These are phyloP conservation scores for Phyllotreta cruciferae DNA, from an alignment of 2,888 invertebrate species.

Conservation along the genomic window DNA sequence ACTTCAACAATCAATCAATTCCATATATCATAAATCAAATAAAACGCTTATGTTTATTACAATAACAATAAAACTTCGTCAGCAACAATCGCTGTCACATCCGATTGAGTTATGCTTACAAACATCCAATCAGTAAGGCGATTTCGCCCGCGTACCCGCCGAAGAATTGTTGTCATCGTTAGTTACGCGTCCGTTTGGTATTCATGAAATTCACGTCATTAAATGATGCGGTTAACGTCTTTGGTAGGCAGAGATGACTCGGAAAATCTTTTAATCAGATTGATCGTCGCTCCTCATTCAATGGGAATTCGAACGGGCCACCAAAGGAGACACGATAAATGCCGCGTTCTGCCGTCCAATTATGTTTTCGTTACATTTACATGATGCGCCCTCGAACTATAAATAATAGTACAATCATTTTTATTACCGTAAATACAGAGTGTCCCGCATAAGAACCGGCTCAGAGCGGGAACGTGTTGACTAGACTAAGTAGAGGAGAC, in stretches of 20 bases:
- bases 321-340: conserved; percentile 24
- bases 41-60: conserved; percentile 18
- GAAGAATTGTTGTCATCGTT: conserved; percentile 28
- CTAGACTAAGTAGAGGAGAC: too few species aligned
- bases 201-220: conserved; percentile 41
- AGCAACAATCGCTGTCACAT: conserved; percentile 1
- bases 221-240: conserved; percentile 39
- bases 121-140: conserved; percentile 23
- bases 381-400: too few species aligned
- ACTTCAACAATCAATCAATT: conserved; percentile 1
- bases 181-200: conserved; percentile 26
- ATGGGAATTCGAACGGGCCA: conserved; percentile 36
- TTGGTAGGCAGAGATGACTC: conserved; percentile 35
- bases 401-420: too few species aligned
- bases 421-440: too few species aligned
- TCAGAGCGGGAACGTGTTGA: too few species aligned
- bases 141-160: conserved; percentile 18
- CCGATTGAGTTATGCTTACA: conserved; percentile 13
- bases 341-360: conserved; percentile 13
- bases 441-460: too few species aligned
- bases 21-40: neutral
- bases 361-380: too few species aligned
- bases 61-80: conserved; percentile 17
- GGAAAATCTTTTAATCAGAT: conserved; percentile 35
- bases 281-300: conserved; percentile 38